Conservation (phyloP, 2,797 vertebrate genomes). For the Anisognathus igniventris region DNA sequence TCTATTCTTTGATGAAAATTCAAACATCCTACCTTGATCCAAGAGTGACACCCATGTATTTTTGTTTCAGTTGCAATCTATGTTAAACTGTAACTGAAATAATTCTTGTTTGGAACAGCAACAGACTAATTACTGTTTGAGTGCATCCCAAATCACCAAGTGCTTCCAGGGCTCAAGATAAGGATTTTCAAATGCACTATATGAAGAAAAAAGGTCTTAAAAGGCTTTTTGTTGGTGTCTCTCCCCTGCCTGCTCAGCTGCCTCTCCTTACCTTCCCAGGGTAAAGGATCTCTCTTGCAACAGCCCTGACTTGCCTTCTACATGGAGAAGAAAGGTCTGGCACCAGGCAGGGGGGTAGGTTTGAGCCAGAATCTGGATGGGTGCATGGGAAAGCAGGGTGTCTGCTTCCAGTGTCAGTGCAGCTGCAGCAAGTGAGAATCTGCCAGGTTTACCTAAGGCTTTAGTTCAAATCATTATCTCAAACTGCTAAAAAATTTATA, state of each 20-base stretch:
- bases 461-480: neutral
- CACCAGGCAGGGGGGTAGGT: neutral
- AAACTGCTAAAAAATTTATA: neutral
- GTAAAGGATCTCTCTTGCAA: neutral
- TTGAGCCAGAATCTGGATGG: accelerated
- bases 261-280: neutral
- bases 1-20: neutral
- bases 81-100: neutral
- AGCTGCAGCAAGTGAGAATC: neutral
- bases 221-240: neutral
- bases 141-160: neutral
- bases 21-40: neutral
- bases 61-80: neutral
- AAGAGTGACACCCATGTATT: neutral
- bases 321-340: neutral
- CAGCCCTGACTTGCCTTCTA: neutral
- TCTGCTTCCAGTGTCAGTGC: accelerated
- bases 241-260: neutral
- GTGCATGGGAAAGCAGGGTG: neutral
- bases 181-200: neutral
- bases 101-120: neutral
- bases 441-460: neutral
- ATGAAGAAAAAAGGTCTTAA: neutral
- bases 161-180: neutral
- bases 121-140: neutral